phyloP scores from a whole-genome alignment of 2,797 vertebrate genomes.

The Ctenosaura bakeri region DNA sequence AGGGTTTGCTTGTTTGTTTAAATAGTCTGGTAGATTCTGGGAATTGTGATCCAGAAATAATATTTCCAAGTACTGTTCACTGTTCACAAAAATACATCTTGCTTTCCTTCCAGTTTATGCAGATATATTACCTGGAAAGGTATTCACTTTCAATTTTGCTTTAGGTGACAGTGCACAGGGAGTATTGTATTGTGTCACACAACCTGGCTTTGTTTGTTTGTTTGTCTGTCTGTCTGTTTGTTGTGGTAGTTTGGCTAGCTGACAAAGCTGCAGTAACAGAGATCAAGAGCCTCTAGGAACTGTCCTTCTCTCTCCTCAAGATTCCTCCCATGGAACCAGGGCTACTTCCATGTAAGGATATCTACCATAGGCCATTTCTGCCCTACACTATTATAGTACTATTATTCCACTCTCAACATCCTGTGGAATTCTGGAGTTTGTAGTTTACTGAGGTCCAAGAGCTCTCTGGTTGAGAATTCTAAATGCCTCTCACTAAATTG shows the following conservation, averaged over 20 bases:
- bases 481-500: too few relatives aligned
- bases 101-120: conserved; percentile 1
- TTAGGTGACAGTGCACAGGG: not conserved
- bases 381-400: too few relatives aligned
- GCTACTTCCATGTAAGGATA: not conserved
- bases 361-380: too few relatives aligned
- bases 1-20: not conserved
- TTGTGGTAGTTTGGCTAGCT: not conserved
- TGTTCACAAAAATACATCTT: not conserved
- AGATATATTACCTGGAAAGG: not conserved
- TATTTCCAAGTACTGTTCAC: not conserved
- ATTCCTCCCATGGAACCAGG: not conserved
- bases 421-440: too few relatives aligned
- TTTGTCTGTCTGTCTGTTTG: not conserved
- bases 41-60: too few relatives aligned
- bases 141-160: not conserved
- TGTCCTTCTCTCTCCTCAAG: not conserved
- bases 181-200: not conserved
- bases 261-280: not conserved
- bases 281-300: not conserved
- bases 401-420: too few relatives aligned
- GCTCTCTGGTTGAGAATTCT: too few relatives aligned
- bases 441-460: too few relatives aligned
- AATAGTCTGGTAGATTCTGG: not conserved
- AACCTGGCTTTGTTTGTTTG: not conserved